Base-by-base conservation (phyloP, 2,888 invertebrate species). In the Caenorhabditis sp. region DNA sequence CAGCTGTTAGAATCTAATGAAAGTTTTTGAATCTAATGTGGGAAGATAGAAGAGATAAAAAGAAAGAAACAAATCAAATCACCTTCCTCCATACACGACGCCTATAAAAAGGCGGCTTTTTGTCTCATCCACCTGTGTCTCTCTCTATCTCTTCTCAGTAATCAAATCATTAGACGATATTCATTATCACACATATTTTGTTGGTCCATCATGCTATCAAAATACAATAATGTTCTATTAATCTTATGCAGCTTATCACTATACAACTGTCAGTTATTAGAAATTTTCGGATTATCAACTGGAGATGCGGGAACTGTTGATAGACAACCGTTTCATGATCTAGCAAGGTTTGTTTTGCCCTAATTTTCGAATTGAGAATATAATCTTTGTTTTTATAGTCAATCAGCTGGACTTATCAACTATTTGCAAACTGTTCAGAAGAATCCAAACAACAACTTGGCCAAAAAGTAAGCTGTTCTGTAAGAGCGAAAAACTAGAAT, bases 321-420 rank as follows among this genome's bases (percentile, higher is more conserved):
- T 20, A 43, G 82, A 27, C 72, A 74, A 36, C 77, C 80, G 5
- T 82, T 80, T 53, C 78, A 79, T 12, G 82, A 82, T 63, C 54
- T 82, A 43, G 82, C 82, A 14, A 80, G 77, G 82, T 82, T 52
- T 66, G 59, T 38, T 31, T 31, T 31, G 31, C 31, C 31, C 31
- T 31, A 31, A 31, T 31, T 31, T 54, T 3, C 21, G 20, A 10
- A 26, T 43, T 43, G 5, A 5, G 10, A 36, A 36, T 36, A 5
- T 36, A 10, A 12, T 43, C 7, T 14, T 17, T 43, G 7, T 36
- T 23, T 17, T 67, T 78, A 31, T 56, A 82, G 82, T 68, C 82
- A 82, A 62, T 80, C 82, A 0, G 80, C 76, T 26, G 82, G 82
- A 3, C 64, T 82, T 20, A 78, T 82, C 62, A 82, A 82, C 43